Evolutionary conservation across 2,113 vertebrate genomes (phyloP).

Genomic region (Xiphias gladius): DNA sequence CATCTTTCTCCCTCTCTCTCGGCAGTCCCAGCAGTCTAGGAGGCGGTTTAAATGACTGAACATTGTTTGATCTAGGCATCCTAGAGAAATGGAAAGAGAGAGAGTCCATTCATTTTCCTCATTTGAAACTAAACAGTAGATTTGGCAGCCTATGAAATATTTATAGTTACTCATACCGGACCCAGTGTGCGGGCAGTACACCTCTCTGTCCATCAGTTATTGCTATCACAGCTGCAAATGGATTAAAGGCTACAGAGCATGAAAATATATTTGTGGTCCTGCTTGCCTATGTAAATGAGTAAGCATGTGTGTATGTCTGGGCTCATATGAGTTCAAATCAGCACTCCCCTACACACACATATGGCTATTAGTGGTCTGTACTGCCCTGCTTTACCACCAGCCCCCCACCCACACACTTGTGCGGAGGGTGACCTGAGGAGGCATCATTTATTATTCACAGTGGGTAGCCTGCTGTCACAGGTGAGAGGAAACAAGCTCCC

Average conservation of each 20-base stretch:
- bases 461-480: slow-evolving; percentile 81
- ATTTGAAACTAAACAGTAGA: slow-evolving; percentile 96
- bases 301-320: slow-evolving; percentile 28
- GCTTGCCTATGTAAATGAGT: slow-evolving; percentile 29
- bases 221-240: slow-evolving; percentile 89
- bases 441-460: slow-evolving; percentile 93
- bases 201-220: slow-evolving; percentile 91
- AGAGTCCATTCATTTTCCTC: slow-evolving; percentile 91
- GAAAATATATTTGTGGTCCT: slow-evolving; percentile 7
- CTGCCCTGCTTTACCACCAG: slow-evolving; percentile 58
- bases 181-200: slow-evolving; percentile 76
- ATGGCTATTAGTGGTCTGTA: slow-evolving; percentile 25
- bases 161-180: slow-evolving; percentile 87
- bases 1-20: slow-evolving; percentile 52
- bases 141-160: slow-evolving; percentile 97
- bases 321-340: slow-evolving; percentile 16
- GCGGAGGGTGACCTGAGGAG: slow-evolving; percentile 88
- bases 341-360: slow-evolving; percentile 6
- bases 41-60: slow-evolving; percentile 91
- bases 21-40: slow-evolving; percentile 89
- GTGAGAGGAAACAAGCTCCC: slow-evolving; percentile 85
- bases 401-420: slow-evolving; percentile 57
- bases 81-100: slow-evolving; percentile 77
- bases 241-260: slow-evolving; percentile 43
- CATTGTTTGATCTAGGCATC: slow-evolving; percentile 96